A percentile compares a stretch with the other conserved stretches of the same genome.
Evolutionary conservation across 2,113 vertebrate species (phyloP).

Genomic region (Polypterus senegalus): DNA sequence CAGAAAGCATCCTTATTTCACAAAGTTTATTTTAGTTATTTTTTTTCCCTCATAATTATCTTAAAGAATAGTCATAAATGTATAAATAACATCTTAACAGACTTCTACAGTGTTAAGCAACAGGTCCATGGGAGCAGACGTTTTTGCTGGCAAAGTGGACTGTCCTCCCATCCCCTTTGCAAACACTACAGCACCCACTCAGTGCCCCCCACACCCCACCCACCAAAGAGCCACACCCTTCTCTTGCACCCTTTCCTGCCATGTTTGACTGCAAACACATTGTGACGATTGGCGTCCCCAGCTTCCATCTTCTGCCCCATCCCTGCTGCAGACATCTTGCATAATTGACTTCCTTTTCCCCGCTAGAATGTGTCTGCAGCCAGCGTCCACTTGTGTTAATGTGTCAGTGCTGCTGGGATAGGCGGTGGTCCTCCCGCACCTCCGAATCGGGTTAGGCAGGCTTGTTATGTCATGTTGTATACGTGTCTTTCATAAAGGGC

Average conservation of each 20-base stretch:
- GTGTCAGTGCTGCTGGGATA: too few relatives aligned
- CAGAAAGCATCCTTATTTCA: not conserved
- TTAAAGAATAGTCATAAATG: conserved; percentile 1
- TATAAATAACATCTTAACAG: conserved; percentile 3
- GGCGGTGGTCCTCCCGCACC: too few relatives aligned
- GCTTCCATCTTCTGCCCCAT: too few relatives aligned
- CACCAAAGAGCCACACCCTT: not conserved
- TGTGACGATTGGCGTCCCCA: too few relatives aligned
- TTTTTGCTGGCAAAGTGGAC: not conserved
- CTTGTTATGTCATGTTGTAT: too few relatives aligned
- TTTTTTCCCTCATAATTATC: not conserved
- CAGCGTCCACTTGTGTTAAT: too few relatives aligned
- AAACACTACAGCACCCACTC: not conserved
- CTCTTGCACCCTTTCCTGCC: not conserved
- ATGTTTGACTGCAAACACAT: not conserved
- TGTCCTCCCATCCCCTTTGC: not conserved
- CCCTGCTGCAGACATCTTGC: too few relatives aligned
- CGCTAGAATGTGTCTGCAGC: too few relatives aligned
- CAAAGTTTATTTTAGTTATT: not conserved
- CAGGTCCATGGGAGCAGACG: not conserved
- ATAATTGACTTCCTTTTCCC: too few relatives aligned
- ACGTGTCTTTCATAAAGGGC: too few relatives aligned
- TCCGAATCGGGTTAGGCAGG: too few relatives aligned
- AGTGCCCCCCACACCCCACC: not conserved
- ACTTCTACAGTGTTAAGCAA: not conserved